phyloP scores from a whole-genome alignment of 2,888 invertebrate genomes.

The Mythimna vitellina region DNA sequence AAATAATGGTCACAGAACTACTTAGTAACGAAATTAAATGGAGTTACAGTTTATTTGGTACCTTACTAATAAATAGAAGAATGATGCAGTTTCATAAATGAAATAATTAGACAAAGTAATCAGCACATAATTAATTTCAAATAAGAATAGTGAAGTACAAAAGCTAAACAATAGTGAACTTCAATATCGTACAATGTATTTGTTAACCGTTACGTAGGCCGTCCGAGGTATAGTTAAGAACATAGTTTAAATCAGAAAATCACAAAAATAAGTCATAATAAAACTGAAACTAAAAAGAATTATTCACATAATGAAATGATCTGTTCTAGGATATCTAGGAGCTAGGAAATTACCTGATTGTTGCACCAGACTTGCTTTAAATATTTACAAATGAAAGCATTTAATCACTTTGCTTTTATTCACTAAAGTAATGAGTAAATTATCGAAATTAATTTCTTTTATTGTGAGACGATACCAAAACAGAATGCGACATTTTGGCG shows the following conservation, averaged over 20 bases:
- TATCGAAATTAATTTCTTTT: slow-evolving; percentile 82
- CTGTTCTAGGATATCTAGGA: slow-evolving; percentile 45
- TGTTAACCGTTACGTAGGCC: background rate
- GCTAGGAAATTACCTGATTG: slow-evolving; percentile 61
- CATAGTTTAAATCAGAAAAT: slow-evolving; percentile 27
- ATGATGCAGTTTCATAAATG: background rate
- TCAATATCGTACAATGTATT: slow-evolving; percentile 27
- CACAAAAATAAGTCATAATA: slow-evolving; percentile 63
- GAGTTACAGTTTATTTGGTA: background rate
- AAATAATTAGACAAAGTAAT: slow-evolving; percentile 36
- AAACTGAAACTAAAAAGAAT: slow-evolving; percentile 71
- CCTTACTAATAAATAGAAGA: background rate
- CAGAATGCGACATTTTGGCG: slow-evolving; percentile 88
- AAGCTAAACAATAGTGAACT: slow-evolving; percentile 23
- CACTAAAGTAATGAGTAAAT: slow-evolving; percentile 76
- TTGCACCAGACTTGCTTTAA: slow-evolving; percentile 54
- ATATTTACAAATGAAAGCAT: slow-evolving; percentile 70
- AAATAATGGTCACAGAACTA: background rate
- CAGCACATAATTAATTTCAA: slow-evolving; percentile 40
- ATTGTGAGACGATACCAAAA: slow-evolving; percentile 86
- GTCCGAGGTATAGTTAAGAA: background rate
- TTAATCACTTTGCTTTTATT: slow-evolving; percentile 67
- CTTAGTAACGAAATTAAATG: background rate
- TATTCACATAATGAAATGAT: slow-evolving; percentile 61
- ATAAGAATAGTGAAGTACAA: slow-evolving; percentile 40